These are phyloP conservation scores for Volucella inflata DNA, from an alignment of 2,888 invertebrate species.

Conservation along the genomic window DNA sequence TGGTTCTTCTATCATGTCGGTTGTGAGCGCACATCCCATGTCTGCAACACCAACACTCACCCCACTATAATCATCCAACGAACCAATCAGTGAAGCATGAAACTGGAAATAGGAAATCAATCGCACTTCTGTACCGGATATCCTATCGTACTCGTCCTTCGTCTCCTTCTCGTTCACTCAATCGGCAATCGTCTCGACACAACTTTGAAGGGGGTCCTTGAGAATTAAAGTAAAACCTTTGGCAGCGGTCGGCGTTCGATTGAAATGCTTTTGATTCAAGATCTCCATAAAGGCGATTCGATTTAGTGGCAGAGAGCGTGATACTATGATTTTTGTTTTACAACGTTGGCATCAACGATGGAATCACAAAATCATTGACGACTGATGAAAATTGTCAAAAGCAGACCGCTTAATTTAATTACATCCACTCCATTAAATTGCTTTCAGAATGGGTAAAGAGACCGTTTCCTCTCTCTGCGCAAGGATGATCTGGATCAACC, in stretches of 20 bases:
- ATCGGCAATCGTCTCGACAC: constrained; percentile 37
- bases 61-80: constrained; percentile 20
- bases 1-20: neutral
- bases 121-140: constrained; percentile 71
- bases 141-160: constrained; percentile 46
- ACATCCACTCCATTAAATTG: constrained; percentile 68
- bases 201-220: constrained; percentile 46
- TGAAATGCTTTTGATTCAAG: constrained; percentile 31
- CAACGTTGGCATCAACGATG: constrained; percentile 18
- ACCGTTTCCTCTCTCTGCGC: too few species aligned
- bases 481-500: neutral
- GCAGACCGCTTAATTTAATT: constrained; percentile 75
- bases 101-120: constrained; percentile 75
- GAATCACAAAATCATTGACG: constrained; percentile 50
- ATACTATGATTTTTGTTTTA: constrained; percentile 49
- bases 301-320: neutral
- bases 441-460: constrained; percentile 17
- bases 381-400: constrained; percentile 63
- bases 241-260: constrained; percentile 32
- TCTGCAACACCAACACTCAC: neutral
- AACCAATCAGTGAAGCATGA: constrained; percentile 71
- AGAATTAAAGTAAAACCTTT: constrained; percentile 59
- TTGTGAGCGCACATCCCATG: neutral
- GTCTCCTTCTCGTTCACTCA: constrained; percentile 3
- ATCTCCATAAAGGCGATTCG: neutral